phyloP scores from a whole-genome alignment of 2,888 invertebrate species.

The Acleris holmiana region DNA sequence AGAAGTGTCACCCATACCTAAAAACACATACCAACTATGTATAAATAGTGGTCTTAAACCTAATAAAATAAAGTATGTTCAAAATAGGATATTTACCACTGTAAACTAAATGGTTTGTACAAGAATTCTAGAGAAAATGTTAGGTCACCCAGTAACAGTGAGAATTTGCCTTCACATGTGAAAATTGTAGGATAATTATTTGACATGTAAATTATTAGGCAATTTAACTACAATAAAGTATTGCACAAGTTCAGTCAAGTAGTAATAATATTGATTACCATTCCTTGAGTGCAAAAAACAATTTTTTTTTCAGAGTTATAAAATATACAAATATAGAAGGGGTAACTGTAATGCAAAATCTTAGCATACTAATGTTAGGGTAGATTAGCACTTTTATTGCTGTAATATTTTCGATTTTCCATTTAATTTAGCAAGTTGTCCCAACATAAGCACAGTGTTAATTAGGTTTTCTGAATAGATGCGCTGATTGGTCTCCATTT shows the following conservation, averaged over 20 bases:
- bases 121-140: not conserved
- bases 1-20: slow-evolving; percentile 20
- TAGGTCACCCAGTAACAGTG: slow-evolving; percentile 1
- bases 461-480: slow-evolving; percentile 80
- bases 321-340: slow-evolving; percentile 11
- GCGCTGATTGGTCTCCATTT: slow-evolving; percentile 79
- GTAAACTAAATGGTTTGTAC: slow-evolving; percentile 1
- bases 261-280: slow-evolving; percentile 9
- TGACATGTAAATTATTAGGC: not conserved
- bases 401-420: slow-evolving; percentile 70
- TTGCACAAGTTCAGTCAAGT: slow-evolving; percentile 34
- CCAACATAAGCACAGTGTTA: slow-evolving; percentile 79
- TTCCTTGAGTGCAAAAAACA: slow-evolving; percentile 6
- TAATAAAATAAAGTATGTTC: too few species aligned
- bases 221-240: slow-evolving; percentile 2
- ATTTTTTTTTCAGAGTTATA: slow-evolving; percentile 7
- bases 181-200: not conserved
- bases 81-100: too few species aligned
- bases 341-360: slow-evolving; percentile 19
- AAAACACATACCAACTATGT: slow-evolving; percentile 21
- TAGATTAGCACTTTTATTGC: slow-evolving; percentile 18
- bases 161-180: not conserved
- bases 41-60: too few species aligned
- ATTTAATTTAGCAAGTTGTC: slow-evolving; percentile 72
- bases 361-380: not conserved